Evolutionary conservation across 2,888 invertebrate genomes (phyloP), one percentile per base, ranked within the genome.

Genomic region (Eristalis intricaria): DNA sequence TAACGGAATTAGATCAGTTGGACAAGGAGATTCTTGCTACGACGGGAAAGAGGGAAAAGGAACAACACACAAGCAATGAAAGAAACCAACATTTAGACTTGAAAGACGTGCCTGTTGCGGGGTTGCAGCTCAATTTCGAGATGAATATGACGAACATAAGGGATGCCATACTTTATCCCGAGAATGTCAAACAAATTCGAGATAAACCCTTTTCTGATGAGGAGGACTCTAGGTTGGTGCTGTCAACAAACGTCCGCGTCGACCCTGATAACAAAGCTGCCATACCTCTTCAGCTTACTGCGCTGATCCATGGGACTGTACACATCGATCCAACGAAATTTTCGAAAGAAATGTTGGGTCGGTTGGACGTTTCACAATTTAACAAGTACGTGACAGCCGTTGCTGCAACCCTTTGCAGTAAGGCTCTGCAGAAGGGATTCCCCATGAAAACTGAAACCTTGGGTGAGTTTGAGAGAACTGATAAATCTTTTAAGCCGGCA

Each of bases 121-220:
- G 91, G 0, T 91, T 91, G 91, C 89, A 92, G 15, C 61, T 91
- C 69, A 90, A 91, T 5, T 91, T 92, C 7, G 91, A 92, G 63
- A 91, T 91, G 91, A 90, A 92, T 23, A 90, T 91, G 90, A 90
- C 90, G 1, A 90, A 90, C 74, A 85, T 91, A 3, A 89, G 88
- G 1, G 90, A 91, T 50, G 91, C 90, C 0, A 74, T 92, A n/a
- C 35, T 84, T 4, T 75, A 82, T 50, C 66, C 70, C 1, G 23
- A n/a, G 0, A 63, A 29, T 8, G 1, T 60, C 1, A 64, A 35
- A 0, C 15, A 13, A 23, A 11, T 58, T 0, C 29, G 19, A 8
- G 8, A 50, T 19, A 19, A 19, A 8, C 2, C 19, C n/a, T 19
- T 19, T 19, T n/a, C 50, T 8, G 50, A 50, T 2, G 50, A n/a